A percentile compares a stretch with the other conserved stretches of the same genome.
These are phyloP conservation scores for Rapana venosa DNA, from an alignment of 2,888 invertebrate species.

Conservation along the genomic window DNA sequence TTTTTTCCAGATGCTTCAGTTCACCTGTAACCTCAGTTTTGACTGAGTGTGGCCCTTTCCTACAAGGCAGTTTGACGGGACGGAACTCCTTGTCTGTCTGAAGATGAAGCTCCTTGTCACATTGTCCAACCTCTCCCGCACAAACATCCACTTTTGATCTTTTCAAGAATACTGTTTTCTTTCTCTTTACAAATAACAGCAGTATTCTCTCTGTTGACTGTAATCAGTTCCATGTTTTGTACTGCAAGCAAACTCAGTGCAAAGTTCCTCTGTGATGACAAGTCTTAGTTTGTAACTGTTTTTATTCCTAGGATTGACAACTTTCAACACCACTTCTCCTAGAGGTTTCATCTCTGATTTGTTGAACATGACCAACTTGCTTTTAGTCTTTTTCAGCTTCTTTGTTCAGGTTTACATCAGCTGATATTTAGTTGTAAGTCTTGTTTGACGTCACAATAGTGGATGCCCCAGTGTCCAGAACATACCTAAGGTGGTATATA, in stretches of 20 bases:
- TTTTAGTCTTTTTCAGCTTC: slow-evolving; percentile 15
- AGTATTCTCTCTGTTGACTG: not conserved
- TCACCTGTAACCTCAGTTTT: not conserved
- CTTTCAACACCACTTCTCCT: not conserved
- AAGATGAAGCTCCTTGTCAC: not conserved
- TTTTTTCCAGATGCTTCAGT: not conserved
- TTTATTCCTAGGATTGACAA: not conserved
- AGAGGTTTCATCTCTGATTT: not conserved
- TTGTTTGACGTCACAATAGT: not conserved
- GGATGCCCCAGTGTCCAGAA: not conserved
- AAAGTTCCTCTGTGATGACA: not conserved
- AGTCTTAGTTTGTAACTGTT: not conserved
- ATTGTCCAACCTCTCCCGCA: not conserved
- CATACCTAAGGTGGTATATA: not conserved
- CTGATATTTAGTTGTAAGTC: not conserved
- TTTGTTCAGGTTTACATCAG: not conserved
- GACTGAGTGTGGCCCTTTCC: not conserved
- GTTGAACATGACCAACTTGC: slow-evolving; percentile 2
- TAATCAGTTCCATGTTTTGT: not conserved
- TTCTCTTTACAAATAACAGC: not conserved
- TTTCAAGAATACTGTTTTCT: not conserved
- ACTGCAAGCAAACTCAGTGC: not conserved
- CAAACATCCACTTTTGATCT: not conserved
- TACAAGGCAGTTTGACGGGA: slow-evolving; percentile 1
- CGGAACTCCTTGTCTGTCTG: not conserved